phyloP scores from a whole-genome alignment of 1,140 invertebrate species.

The Drosophila elegans region DNA sequence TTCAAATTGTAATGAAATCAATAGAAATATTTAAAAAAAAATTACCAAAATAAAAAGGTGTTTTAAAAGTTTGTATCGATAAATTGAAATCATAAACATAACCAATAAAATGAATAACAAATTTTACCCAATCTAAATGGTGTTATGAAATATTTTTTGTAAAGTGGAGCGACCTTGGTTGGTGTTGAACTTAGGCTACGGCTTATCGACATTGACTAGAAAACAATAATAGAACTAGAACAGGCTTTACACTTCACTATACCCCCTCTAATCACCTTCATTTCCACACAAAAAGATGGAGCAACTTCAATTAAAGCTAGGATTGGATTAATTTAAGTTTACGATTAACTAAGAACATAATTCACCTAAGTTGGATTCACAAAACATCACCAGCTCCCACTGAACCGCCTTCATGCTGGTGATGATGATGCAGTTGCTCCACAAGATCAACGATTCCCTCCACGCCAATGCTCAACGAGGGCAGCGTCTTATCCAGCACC shows the following conservation, averaged over 20 bases:
- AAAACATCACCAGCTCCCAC: slow-evolving; percentile 17
- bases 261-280: background rate
- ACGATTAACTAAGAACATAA: slow-evolving; percentile 49
- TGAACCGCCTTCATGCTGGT: slow-evolving; percentile 24
- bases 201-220: slow-evolving; percentile 40
- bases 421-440: slow-evolving; percentile 63
- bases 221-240: slow-evolving; percentile 36
- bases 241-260: background rate
- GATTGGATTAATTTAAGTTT: background rate
- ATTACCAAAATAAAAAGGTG: too few species aligned
- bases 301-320: slow-evolving; percentile 5
- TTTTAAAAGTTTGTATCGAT: background rate
- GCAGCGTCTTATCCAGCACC: slow-evolving; percentile 75
- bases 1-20: too few species aligned
- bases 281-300: background rate
- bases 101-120: background rate
- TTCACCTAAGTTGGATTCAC: slow-evolving; percentile 45
- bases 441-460: slow-evolving; percentile 71
- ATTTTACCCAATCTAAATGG: too few species aligned
- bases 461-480: slow-evolving; percentile 69
- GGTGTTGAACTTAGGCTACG: slow-evolving; percentile 3
- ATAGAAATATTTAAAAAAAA: too few species aligned
- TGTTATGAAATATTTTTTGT: background rate
- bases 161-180: background rate
- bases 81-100: background rate